phyloP scores from a whole-genome alignment of 2,113 vertebrate species.

The Cricetomys ansorgei region DNA sequence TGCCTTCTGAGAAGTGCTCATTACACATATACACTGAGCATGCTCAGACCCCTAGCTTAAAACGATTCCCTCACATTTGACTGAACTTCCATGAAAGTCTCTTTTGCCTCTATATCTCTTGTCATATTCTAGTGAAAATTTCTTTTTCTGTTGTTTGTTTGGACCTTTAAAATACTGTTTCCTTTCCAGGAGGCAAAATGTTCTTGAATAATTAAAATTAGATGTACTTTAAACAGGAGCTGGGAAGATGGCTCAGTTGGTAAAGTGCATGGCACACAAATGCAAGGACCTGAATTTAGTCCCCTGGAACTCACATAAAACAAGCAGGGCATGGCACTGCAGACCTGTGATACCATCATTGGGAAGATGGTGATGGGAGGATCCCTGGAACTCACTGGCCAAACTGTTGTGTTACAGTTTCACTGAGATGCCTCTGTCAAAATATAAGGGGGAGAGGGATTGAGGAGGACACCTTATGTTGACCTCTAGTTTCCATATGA shows the following conservation, averaged over 20 bases:
- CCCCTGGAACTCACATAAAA: background rate
- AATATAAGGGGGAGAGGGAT: background rate
- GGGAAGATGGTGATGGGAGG: no score
- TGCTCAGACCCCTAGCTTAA: background rate
- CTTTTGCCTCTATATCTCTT: background rate
- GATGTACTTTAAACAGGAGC: background rate
- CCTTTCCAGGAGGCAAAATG: background rate
- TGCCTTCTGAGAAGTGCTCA: background rate
- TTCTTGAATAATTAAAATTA: background rate
- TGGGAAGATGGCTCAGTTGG: background rate
- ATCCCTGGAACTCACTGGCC: background rate
- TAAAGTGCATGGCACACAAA: background rate
- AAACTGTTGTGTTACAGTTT: background rate
- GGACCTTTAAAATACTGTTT: background rate
- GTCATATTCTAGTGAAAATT: background rate
- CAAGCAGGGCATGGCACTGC: background rate
- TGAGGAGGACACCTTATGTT: background rate
- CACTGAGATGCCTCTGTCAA: background rate
- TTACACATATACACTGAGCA: fast-evolving
- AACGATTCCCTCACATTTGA: background rate
- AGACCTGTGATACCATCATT: no score
- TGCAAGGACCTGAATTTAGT: background rate
- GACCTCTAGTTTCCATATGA: no score
- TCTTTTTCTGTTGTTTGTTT: background rate
- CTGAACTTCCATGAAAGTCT: background rate